Conservation (phyloP, 2,888 invertebrate genomes). For the Amphiduros pacificus region DNA sequence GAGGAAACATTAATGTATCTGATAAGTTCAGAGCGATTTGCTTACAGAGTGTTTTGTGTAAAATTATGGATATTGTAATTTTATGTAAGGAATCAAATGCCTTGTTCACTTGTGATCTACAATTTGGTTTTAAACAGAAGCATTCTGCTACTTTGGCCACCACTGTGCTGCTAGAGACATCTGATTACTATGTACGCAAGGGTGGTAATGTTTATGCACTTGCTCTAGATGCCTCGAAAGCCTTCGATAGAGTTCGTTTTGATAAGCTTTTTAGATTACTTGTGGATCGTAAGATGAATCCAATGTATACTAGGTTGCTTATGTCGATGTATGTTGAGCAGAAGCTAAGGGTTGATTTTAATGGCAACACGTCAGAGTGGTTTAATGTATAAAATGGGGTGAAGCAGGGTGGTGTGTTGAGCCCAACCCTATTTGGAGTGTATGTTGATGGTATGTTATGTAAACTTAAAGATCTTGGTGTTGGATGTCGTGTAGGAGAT, state of each 20-base stretch:
- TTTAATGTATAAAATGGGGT: too few relatives aligned
- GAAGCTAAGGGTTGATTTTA: not conserved
- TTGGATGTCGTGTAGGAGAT: too few relatives aligned
- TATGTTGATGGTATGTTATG: too few relatives aligned
- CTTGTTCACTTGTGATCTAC: not conserved
- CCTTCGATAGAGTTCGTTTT: not conserved
- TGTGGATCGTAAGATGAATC: too few relatives aligned
- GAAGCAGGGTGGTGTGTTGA: too few relatives aligned
- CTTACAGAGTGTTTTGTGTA: not conserved
- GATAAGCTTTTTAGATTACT: not conserved
- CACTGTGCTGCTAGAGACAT: not conserved
- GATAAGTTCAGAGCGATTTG: not conserved
- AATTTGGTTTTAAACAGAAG: not conserved
- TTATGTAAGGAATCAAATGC: not conserved
- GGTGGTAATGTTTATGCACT: not conserved
- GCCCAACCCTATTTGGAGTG: too few relatives aligned
- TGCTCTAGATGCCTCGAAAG: not conserved
- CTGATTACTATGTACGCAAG: not conserved
- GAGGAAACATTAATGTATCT: not conserved
- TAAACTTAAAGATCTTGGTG: too few relatives aligned
- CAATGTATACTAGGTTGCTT: too few relatives aligned
- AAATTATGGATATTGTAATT: not conserved
- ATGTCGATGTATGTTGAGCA: not conserved
- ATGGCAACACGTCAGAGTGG: too few relatives aligned
- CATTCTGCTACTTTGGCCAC: too few relatives aligned